Percentiles rank a stretch among this genome's conserved stretches.
Conservation (phyloP, 2,797 vertebrate genomes). For the Enteromius radiatus region DNA sequence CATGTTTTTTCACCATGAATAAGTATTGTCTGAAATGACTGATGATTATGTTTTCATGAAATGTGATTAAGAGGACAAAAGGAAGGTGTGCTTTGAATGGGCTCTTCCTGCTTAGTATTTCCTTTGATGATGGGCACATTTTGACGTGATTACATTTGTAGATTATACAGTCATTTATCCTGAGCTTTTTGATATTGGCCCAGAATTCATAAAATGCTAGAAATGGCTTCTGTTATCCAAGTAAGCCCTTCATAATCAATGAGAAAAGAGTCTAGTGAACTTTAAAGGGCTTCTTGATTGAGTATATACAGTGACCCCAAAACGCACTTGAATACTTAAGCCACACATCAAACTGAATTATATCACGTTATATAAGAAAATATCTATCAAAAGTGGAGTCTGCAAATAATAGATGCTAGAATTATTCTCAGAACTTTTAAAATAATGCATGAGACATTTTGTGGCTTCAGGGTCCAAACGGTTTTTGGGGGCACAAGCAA, state of each 20-base stretch:
- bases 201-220: slow-evolving; percentile 8
- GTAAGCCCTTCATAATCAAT: background rate
- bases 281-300: background rate
- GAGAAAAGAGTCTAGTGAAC: background rate
- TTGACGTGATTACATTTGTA: background rate
- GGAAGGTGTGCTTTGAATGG: slow-evolving; percentile 21
- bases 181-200: no score
- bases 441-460: background rate
- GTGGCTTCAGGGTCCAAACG: background rate
- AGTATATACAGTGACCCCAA: background rate
- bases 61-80: slow-evolving; percentile 27
- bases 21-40: slow-evolving; percentile 32
- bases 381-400: background rate
- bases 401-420: background rate
- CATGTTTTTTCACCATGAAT: background rate
- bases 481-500: slow-evolving; percentile 1
- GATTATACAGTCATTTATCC: background rate
- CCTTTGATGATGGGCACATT: background rate
- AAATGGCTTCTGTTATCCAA: background rate
- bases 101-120: background rate
- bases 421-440: background rate
- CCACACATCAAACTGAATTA: background rate
- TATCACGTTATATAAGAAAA: background rate
- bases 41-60: slow-evolving; percentile 25
- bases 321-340: background rate